phyloP scores from a whole-genome alignment of 2,113 vertebrate species.

The Anas platyrhynchos region DNA sequence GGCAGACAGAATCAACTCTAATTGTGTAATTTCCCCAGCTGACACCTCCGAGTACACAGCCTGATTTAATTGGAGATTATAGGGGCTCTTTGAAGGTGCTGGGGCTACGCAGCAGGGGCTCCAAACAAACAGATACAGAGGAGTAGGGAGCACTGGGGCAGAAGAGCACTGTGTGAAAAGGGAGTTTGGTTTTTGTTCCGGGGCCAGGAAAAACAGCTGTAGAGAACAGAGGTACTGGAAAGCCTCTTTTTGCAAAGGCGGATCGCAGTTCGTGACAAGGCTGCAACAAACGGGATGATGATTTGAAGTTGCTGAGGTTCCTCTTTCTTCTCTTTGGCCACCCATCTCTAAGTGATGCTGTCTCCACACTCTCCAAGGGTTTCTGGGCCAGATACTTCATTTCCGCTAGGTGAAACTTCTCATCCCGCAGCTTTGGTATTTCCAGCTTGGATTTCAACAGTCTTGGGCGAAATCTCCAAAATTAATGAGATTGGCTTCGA shows the following conservation, averaged over 20 bases:
- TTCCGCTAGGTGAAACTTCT: neutral
- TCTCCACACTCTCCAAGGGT: neutral
- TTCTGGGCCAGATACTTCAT: neutral
- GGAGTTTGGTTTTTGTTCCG: constrained; percentile 61
- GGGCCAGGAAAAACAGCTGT: constrained; percentile 68
- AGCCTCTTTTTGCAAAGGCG: neutral
- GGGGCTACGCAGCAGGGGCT: constrained; percentile 30
- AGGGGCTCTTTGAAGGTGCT: constrained; percentile 68
- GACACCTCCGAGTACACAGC: constrained; percentile 57
- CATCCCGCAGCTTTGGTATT: neutral
- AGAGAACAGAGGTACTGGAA: constrained; percentile 43
- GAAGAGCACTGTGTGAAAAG: constrained; percentile 51
- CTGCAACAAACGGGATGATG: rapidly evolving
- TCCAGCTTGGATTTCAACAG: neutral
- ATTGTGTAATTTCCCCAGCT: constrained; percentile 72
- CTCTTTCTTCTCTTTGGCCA: neutral
- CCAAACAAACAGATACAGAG: constrained; percentile 66
- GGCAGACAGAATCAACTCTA: constrained; percentile 64
- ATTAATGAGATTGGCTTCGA: neutral
- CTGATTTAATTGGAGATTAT: constrained; percentile 76
- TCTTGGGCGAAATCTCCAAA: neutral
- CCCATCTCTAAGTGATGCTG: neutral
- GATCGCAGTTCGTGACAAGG: neutral
- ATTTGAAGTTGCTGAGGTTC: neutral
- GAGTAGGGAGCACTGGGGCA: constrained; percentile 48